Evolutionary conservation across 2,113 vertebrate species (phyloP), one percentile per base, ranked within the genome.

Genomic region (Sisor rabdophorus): DNA sequence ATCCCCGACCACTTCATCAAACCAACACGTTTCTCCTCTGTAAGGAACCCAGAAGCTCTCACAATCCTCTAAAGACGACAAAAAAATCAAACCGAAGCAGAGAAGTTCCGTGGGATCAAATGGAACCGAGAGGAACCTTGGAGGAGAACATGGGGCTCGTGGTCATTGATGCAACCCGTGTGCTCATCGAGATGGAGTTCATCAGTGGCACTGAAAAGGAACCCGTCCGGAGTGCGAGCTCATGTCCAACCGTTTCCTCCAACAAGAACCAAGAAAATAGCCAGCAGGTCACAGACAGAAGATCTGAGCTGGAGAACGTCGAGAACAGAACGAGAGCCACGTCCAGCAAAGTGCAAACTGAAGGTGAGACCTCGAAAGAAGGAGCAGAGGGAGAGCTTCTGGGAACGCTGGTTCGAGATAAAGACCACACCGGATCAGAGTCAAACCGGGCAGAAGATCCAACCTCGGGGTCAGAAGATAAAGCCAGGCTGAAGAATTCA

Each of bases 161-260:
- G 80, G 87, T 94, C 44, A 94, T 94, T 0, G 92, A 98, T 63
- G 93, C 94, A 77, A 94, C 92, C n/a, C 90, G 93, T 9, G 93
- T 95, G 75, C 90, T 95, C 22, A 93, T 96, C 20, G 90, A 90
- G 22, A 92, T 94, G 17, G 92, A 95, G 79, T 90, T 93, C 12
- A 90, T 96, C 10, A 86, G 89, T 4, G 88, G 91, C 2, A 92
- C 92, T 0, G 88, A 87, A 76, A 90, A 89, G 52, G 91, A 93
- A 72, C 93, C 89, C 6, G 90, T 93, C 56, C 89, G 86, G 44
- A 89, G 88, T 79, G 59, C 89, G 10, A 73, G 32, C 71, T 71
- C 82, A 44, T 22, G 60, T 17, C 17, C 65, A 53, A 16, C 28
- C 40, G 79, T 81, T 53, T 48, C 81, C 16, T 72, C 61, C 82